phyloP scores from a whole-genome alignment of 2,888 invertebrate species.

The Drosophila borborema region DNA sequence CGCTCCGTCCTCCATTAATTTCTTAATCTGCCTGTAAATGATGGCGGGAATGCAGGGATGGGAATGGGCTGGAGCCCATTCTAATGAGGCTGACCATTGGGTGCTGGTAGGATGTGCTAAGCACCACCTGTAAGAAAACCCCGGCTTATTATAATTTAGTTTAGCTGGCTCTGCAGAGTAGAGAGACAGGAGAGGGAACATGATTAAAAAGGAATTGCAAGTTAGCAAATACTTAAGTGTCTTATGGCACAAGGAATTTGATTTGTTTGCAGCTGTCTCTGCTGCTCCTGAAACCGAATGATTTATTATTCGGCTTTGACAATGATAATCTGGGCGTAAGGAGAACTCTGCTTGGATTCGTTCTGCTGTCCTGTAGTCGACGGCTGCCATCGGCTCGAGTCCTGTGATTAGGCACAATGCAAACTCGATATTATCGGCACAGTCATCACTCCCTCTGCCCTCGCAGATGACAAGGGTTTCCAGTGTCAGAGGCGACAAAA shows the following conservation, averaged over 20 bases:
- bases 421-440: constrained; percentile 58
- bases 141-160: constrained; percentile 5
- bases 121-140: constrained; percentile 32
- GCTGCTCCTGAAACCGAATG: constrained; percentile 37
- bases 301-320: constrained; percentile 67
- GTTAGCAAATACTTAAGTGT: constrained; percentile 20
- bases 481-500: constrained; percentile 54
- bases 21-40: constrained; percentile 40
- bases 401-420: constrained; percentile 45
- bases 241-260: not conserved
- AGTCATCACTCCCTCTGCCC: constrained; percentile 24
- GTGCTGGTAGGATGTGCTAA: constrained; percentile 33
- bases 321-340: constrained; percentile 56
- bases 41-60: not conserved
- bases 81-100: constrained; percentile 31
- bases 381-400: constrained; percentile 20
- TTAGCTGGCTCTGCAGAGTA: not conserved
- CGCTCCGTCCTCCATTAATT: constrained; percentile 30
- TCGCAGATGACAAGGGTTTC: constrained; percentile 56
- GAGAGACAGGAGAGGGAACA: not conserved
- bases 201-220: constrained; percentile 2
- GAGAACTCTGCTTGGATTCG: constrained; percentile 35
- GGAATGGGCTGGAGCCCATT: not conserved
- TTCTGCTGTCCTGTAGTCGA: constrained; percentile 23
- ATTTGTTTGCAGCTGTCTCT: not conserved